Evolutionary conservation across 2,797 vertebrate genomes (phyloP), one percentile per base, ranked within the genome.

Genomic region (Myripristis murdjan): DNA sequence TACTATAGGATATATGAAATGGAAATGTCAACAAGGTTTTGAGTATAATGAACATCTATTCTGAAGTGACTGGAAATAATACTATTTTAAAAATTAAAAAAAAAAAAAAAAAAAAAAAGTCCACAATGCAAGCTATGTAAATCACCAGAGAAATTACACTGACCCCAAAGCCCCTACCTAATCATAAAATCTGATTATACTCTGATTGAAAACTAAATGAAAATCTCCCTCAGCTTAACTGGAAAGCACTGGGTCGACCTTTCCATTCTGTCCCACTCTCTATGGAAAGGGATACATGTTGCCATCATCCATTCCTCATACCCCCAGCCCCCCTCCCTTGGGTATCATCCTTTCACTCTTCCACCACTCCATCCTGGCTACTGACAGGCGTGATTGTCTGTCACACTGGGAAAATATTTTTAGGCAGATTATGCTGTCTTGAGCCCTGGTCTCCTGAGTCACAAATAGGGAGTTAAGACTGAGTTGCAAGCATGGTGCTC

Each of bases 161-260:
- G 77, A 87, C 83, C 39, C 64, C 79, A 78, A 86, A 75, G 78
- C 52, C 80, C 62, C 14, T 72, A 67, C 75, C 83, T 89, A 86
- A 91, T 92, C 86, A 89, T 82, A 81, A 82, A 88, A 84, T 79
- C 76, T 87, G 85, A 92, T 91, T 91, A 89, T 56, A 53, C 47
- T 65, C 72, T 79, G 87, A 91, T 86, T 86, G 87, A 88, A 91
- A 90, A 77, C 68, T 77, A 82, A 83, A 89, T 83, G 71, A 70
- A 87, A 92, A 88, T 82, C 73, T 72, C 66, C 83, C 51, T 51
- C 63, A 70, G 80, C 77, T 85, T 83, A 89, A 87, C 73, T 81
- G 79, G 67, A 84, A 85, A 83, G 64, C 77, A 70, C 53, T 53
- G 1, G 70, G 73, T 84, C 73, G 79, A 91, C 91, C 87, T 89